Evolutionary conservation across 2,888 invertebrate species (phyloP).

Genomic region (Platycheirus albimanus): DNA sequence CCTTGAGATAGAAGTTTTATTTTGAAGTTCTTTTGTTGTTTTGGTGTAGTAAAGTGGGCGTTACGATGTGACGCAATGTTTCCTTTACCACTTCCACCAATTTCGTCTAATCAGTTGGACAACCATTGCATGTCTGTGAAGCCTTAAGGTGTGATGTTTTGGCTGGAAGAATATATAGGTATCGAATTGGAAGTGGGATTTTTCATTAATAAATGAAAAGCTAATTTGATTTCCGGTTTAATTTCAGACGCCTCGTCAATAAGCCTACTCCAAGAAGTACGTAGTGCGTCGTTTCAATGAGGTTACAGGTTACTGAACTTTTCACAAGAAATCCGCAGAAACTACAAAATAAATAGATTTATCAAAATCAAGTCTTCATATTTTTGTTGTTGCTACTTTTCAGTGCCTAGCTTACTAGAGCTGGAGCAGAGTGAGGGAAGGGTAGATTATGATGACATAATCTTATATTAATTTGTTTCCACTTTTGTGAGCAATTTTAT

Average conservation of each 20-base stretch:
- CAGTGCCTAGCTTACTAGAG: too few relatives aligned
- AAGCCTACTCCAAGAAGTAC: too few relatives aligned
- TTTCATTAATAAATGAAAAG: conserved; percentile 31
- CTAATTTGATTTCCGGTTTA: conserved; percentile 33
- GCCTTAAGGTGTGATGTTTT: conserved; percentile 20
- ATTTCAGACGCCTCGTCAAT: conserved; percentile 12
- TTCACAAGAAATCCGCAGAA: background rate
- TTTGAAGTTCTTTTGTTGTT: background rate
- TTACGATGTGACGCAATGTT: conserved; percentile 14
- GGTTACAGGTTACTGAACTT: conserved; percentile 26
- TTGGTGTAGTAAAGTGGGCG: too few relatives aligned
- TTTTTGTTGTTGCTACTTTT: too few relatives aligned
- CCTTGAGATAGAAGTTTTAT: conserved; percentile 25
- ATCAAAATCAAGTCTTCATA: background rate
- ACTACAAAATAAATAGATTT: background rate
- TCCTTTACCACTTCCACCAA: too few relatives aligned
- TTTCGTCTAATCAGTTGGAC: conserved; percentile 1
- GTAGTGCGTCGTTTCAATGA: too few relatives aligned
- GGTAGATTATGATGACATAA: conserved; percentile 67
- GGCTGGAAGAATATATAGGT: background rate
- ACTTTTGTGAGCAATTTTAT: conserved; percentile 54
- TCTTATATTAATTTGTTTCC: conserved; percentile 69
- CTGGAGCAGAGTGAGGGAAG: background rate
- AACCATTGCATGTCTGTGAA: conserved; percentile 29
- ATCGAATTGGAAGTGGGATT: conserved; percentile 5